Evolutionary conservation across 2,888 invertebrate genomes (phyloP).

Genomic region (Aporophyla lueneburgensis): DNA sequence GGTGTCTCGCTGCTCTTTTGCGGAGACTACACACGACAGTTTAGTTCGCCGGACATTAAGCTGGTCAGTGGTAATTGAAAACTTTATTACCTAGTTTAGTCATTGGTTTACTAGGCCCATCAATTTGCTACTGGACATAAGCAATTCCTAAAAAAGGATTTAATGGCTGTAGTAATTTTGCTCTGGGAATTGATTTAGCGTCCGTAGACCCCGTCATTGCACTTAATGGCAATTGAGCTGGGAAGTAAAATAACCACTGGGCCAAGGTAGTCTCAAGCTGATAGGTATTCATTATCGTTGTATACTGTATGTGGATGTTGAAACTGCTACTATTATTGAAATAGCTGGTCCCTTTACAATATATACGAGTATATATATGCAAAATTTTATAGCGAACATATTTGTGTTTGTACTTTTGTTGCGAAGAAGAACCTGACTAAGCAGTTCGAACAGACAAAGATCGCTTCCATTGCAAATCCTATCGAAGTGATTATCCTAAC

Average conservation of each 20-base stretch:
- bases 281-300: neutral
- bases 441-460: neutral
- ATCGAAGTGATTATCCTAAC: too few relatives aligned
- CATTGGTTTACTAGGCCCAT: constrained; percentile 17
- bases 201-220: neutral
- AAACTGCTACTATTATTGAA: neutral
- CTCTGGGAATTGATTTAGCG: constrained; percentile 15
- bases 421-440: neutral
- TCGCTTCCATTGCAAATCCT: too few relatives aligned
- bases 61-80: constrained; percentile 32
- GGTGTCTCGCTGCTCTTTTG: constrained; percentile 81
- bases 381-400: too few relatives aligned
- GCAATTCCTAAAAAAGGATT: constrained; percentile 17
- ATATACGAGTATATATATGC: too few relatives aligned
- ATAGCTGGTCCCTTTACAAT: too few relatives aligned
- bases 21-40: constrained; percentile 59
- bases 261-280: neutral
- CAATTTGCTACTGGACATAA: constrained; percentile 30
- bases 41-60: constrained; percentile 4
- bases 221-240: constrained; percentile 19
- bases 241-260: neutral
- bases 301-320: neutral
- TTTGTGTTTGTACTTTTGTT: neutral
- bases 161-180: constrained; percentile 16
- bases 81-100: constrained; percentile 5